Conservation (phyloP, 2,888 invertebrate species). For the Rhimphoctona megacephalus region DNA sequence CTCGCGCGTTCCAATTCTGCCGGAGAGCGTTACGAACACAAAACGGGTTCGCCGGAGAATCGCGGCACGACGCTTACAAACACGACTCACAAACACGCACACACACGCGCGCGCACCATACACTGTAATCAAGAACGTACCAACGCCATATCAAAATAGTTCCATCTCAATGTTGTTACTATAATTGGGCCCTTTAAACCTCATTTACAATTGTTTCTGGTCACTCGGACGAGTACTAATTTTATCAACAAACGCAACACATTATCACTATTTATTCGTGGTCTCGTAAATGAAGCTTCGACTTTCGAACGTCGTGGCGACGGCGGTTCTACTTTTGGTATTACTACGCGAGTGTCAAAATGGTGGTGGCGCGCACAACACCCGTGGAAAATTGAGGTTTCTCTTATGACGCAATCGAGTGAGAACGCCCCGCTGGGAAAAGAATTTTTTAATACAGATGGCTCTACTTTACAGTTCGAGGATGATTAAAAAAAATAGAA, state of each 20-base stretch:
- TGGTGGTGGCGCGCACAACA: conserved; percentile 75
- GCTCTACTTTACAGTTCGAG: conserved; percentile 54
- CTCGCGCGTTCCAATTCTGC: conserved; percentile 77
- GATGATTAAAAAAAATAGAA: neutral
- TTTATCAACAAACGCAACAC: neutral
- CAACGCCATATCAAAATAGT: conserved; percentile 78
- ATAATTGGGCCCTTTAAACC: neutral
- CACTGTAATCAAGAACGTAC: conserved; percentile 27
- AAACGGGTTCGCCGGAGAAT: conserved; percentile 78
- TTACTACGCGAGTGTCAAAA: conserved; percentile 78
- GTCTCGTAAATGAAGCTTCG: conserved; percentile 5
- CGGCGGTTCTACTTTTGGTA: conserved; percentile 68
- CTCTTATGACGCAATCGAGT: conserved; percentile 80
- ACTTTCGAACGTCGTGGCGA: conserved; percentile 65
- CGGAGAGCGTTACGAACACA: conserved; percentile 75
- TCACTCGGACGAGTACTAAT: neutral
- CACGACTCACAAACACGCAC: conserved; percentile 70
- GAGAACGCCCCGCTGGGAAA: conserved; percentile 73
- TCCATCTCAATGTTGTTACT: conserved; percentile 58
- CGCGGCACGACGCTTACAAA: conserved; percentile 76
- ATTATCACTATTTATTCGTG: neutral
- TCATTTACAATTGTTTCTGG: neutral
- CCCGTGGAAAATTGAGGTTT: conserved; percentile 77
- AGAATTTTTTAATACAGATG: conserved; percentile 74
- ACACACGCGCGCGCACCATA: conserved; percentile 69